Evolutionary conservation across 2,113 vertebrate genomes (phyloP).

Genomic region (Nothocercus nigrocapillus): DNA sequence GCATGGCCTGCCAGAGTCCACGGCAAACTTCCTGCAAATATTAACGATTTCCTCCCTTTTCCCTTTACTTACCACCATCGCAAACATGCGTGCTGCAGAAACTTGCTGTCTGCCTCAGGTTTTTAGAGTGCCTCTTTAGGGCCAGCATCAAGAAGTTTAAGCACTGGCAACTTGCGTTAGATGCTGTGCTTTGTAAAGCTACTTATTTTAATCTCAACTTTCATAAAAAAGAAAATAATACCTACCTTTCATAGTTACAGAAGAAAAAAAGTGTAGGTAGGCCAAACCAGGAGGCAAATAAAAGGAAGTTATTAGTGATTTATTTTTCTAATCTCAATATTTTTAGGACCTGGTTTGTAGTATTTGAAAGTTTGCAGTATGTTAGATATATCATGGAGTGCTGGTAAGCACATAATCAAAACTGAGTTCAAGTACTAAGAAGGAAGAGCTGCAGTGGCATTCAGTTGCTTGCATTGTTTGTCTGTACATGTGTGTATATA

Average conservation of each 20-base stretch:
- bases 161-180: neutral
- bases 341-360: neutral
- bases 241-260: neutral
- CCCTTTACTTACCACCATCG: neutral
- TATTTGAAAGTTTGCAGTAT: neutral
- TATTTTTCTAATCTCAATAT: neutral
- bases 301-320: neutral
- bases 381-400: neutral
- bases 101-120: neutral
- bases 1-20: neutral
- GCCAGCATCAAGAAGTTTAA: neutral
- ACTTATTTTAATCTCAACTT: conserved; percentile 21
- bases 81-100: neutral
- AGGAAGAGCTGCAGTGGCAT: neutral
- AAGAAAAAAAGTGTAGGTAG: neutral
- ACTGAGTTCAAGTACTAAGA: neutral
- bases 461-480: neutral
- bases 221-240: neutral
- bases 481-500: neutral
- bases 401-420: neutral
- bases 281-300: neutral
- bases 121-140: neutral
- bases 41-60: neutral
- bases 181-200: neutral
- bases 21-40: neutral